Evolutionary conservation across 2,113 vertebrate species (phyloP).

Genomic region (Gallinago paraguaiae): DNA sequence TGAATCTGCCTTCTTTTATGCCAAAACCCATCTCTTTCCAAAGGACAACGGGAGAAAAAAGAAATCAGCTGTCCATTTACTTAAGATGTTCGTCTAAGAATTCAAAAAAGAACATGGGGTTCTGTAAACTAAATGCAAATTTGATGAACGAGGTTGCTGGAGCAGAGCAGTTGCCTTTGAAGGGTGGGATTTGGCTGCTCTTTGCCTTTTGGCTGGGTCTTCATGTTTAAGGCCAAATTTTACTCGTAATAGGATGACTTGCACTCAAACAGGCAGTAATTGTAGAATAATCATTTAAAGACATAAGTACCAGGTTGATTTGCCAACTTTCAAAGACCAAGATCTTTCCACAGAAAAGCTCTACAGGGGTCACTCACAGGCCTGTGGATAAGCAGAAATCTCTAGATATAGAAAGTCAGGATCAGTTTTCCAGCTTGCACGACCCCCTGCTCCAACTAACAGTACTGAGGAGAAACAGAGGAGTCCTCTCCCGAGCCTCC

Average conservation of each 20-base stretch:
- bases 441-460: neutral
- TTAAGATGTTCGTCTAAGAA: neutral
- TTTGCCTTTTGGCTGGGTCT: neutral
- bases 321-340: neutral
- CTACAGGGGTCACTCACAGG: neutral
- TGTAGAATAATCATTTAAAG: neutral
- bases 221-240: neutral
- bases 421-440: neutral
- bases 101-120: neutral
- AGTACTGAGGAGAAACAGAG: neutral
- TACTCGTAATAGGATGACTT: neutral
- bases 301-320: neutral
- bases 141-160: neutral
- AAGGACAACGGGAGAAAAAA: neutral
- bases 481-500: neutral
- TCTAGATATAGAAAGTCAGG: neutral
- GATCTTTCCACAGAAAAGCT: neutral
- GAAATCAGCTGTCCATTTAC: neutral
- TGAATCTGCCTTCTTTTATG: neutral
- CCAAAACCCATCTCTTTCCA: neutral
- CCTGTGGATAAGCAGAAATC: neutral
- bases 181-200: neutral
- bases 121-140: neutral
- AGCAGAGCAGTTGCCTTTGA: neutral
- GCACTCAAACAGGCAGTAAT: neutral